Evolutionary conservation across 2,113 vertebrate genomes (phyloP), one percentile per base, ranked within the genome.

Genomic region (Syrmaticus mikado): DNA sequence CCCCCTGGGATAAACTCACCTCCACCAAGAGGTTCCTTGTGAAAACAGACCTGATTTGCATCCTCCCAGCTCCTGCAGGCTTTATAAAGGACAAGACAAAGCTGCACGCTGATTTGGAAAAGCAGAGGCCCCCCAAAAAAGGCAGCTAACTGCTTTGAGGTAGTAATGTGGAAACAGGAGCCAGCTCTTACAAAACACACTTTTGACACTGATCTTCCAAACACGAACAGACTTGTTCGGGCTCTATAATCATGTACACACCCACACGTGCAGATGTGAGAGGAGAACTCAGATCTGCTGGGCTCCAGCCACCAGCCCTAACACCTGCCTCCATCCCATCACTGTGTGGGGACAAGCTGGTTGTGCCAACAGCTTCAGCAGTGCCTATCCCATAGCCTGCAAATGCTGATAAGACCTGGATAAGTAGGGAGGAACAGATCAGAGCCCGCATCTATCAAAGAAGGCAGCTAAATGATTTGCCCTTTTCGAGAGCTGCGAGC

Each of bases 121-220:
- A 76, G 55, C 30, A 74, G 32, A 89, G 67, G 27, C 27, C 58
- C 75, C 92, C 77, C 38, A 14, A 68, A 76, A 85, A 89, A 50
- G 8, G 17, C 36, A 92, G 30, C 88, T 30, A 75, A 82, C 90
- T 52, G 77, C 84, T 87, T 85, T 87, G 73, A 72, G 75, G 92
- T 94, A 83, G 55, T 93, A 96, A 96, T 85, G 89, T 97, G 93
- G 93, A 95, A 96, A 94, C 64, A 94, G 93, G 89, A 96, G 89
- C 96, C 94, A 96, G 92, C 85, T 95, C 89, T 96, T 95, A 91
- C 94, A 96, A 95, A 94, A 95, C 25, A 66, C 60, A 66, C 89
- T 96, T 93, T 89, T 93, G 94, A 96, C 92, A 93, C 91, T 87
- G 95, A 92, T 94, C 85, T 96, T 79, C 87, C 89, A 89, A 85